Percentiles rank a stretch among this genome's conserved stretches.
Evolutionary conservation across 2,113 vertebrate species (phyloP).

Genomic region (Hepsetus odoe): DNA sequence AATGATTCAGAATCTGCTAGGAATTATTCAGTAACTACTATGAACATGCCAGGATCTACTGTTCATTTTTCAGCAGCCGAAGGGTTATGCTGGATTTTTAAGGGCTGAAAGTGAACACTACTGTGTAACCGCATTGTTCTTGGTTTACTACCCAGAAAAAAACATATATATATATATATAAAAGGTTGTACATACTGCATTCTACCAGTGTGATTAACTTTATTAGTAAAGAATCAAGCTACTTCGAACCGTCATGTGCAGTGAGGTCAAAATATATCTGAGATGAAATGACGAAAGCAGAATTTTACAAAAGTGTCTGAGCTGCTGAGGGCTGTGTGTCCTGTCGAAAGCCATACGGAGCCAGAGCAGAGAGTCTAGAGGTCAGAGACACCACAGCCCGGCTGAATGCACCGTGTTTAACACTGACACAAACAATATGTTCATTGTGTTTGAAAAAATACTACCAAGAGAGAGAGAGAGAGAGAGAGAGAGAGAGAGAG

Average conservation of each 20-base stretch:
- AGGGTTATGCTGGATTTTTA: background rate
- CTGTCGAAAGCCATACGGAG: background rate
- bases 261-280: background rate
- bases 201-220: too few species aligned
- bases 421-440: slow-evolving; percentile 53
- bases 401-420: slow-evolving; percentile 47
- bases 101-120: background rate
- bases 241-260: background rate
- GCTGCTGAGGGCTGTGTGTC: background rate
- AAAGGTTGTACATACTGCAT: too few species aligned
- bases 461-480: background rate
- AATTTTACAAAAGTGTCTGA: background rate
- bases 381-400: slow-evolving; percentile 42
- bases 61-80: too few species aligned
- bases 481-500: background rate
- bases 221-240: too few species aligned
- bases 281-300: background rate
- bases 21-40: background rate
- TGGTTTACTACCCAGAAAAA: too few species aligned
- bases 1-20: too few species aligned
- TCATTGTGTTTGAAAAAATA: slow-evolving; percentile 53
- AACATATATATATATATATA: too few species aligned
- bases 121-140: background rate
- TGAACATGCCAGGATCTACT: too few species aligned
- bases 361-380: background rate